phyloP scores from a whole-genome alignment of 2,113 vertebrate genomes.

The Oncorhynchus masou region DNA sequence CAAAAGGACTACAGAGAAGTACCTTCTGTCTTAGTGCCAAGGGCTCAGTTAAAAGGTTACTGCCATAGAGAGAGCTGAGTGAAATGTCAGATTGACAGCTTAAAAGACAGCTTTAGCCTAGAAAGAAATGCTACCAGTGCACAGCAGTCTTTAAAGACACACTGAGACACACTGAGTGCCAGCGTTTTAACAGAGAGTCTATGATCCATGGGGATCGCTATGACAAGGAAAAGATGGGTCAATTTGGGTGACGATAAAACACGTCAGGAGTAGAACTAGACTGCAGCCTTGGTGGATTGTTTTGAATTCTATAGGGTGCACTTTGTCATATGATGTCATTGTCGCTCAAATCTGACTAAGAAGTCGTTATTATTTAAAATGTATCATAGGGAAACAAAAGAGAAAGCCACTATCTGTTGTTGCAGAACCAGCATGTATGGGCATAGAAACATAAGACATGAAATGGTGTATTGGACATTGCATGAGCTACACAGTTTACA shows the following conservation, averaged over 20 bases:
- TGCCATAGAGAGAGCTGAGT: constrained; percentile 24
- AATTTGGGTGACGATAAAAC: constrained; percentile 1
- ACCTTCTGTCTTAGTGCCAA: constrained; percentile 3
- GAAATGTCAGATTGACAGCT: constrained; percentile 37
- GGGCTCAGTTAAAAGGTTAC: constrained; percentile 34
- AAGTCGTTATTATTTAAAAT: background rate
- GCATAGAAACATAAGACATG: background rate
- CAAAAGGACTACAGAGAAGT: constrained; percentile 2
- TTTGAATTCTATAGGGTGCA: background rate
- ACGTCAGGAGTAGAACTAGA: background rate
- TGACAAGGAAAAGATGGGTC: constrained; percentile 19
- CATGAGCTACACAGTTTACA: too few relatives aligned
- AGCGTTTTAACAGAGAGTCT: constrained; percentile 16
- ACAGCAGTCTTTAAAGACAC: constrained; percentile 22
- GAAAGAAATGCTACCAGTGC: constrained; percentile 23
- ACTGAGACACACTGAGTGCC: background rate
- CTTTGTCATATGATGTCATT: background rate
- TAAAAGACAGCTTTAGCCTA: constrained; percentile 21
- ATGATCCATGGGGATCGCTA: constrained; percentile 22
- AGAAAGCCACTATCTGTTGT: background rate
- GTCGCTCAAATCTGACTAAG: background rate
- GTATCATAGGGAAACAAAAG: background rate
- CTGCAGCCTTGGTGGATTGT: background rate
- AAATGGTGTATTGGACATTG: background rate
- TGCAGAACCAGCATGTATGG: background rate